Evolutionary conservation across 2,888 invertebrate genomes (phyloP), one percentile per base, ranked within the genome.

Genomic region (Baronia brevicornis): DNA sequence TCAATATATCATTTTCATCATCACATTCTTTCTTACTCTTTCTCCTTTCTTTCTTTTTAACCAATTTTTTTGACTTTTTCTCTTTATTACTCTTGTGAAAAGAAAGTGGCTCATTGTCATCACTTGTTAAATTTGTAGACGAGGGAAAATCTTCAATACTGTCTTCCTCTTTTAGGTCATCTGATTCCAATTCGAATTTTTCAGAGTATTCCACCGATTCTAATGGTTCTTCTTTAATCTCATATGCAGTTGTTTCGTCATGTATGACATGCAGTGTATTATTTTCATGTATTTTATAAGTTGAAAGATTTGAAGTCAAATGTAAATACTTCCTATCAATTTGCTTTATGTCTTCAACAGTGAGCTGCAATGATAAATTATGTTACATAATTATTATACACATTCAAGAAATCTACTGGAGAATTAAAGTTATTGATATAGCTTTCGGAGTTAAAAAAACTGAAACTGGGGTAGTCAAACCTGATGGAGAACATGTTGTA

Each of bases 71-170:
- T 38, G 36, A 37, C 22, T 54, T 60, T 33, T 59, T 63, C 9
- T 54, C 58, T 38, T 64, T 61, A 12, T 44, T 44, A 8, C 34
- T 61, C 33, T 72, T 72, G 34, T 65, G 69, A 4, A 64, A 15
- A 0, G 71, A 66, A 1, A 78, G 38, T 0, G 77, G 77, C 35
- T 74, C 72, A 44, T 79, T 66, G 39, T 69, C 73, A 43, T 66
- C 69, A 48, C 65, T 69, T 1, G 60, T 60, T 5, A 51, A 20
- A 2, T 34, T 36, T 3, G 38, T 33, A 5, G 30, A 34, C 3
- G 44, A 21, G 3, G 15, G 4, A 10, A 30, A 11, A 5, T 60
- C 62, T 35, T 52, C 48, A 23, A 33, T 38, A n/a, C 45, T 46
- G 11, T 58, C 49, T 30, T 75, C 73, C 17, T 61, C 52, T 32